phyloP scores from a whole-genome alignment of 2,888 invertebrate genomes.

The Cetonia aurata region DNA sequence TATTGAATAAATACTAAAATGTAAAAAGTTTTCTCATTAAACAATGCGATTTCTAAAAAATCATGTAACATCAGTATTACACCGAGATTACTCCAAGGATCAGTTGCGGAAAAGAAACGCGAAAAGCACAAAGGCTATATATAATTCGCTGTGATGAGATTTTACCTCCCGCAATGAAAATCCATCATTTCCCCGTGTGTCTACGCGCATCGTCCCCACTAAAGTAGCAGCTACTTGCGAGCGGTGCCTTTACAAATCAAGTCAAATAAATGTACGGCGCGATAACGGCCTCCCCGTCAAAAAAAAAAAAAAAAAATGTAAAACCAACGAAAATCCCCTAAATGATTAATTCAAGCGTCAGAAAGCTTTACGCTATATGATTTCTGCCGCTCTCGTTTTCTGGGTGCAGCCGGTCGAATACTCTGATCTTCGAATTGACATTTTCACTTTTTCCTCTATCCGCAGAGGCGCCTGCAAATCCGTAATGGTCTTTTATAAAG shows the following conservation, averaged over 20 bases:
- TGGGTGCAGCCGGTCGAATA: background rate
- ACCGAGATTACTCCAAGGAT: constrained; percentile 16
- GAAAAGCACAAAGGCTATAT: background rate
- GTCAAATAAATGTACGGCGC: constrained; percentile 35
- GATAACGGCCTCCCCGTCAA: constrained; percentile 7
- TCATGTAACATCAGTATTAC: background rate
- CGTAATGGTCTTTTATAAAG: constrained; percentile 41
- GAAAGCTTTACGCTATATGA: constrained; percentile 31
- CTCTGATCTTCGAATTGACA: constrained; percentile 35
- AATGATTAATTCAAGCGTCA: constrained; percentile 40
- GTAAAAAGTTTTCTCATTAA: too few species aligned
- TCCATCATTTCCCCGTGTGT: constrained; percentile 24
- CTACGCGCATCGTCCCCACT: background rate
- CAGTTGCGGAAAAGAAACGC: background rate
- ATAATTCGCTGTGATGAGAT: constrained; percentile 11
- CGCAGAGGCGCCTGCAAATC: constrained; percentile 15
- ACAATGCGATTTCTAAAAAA: background rate
- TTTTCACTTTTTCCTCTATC: constrained; percentile 26
- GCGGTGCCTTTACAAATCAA: constrained; percentile 16
- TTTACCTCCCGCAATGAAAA: constrained; percentile 26
- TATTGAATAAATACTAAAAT: too few species aligned
- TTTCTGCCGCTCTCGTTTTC: constrained; percentile 8
- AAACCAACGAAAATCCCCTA: constrained; percentile 38
- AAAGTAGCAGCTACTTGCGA: too few species aligned
- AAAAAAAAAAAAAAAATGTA: constrained; percentile 25